These are phyloP conservation scores for Sceloporus undulatus DNA, from an alignment of 2,113 vertebrate genomes.

Conservation along the genomic window DNA sequence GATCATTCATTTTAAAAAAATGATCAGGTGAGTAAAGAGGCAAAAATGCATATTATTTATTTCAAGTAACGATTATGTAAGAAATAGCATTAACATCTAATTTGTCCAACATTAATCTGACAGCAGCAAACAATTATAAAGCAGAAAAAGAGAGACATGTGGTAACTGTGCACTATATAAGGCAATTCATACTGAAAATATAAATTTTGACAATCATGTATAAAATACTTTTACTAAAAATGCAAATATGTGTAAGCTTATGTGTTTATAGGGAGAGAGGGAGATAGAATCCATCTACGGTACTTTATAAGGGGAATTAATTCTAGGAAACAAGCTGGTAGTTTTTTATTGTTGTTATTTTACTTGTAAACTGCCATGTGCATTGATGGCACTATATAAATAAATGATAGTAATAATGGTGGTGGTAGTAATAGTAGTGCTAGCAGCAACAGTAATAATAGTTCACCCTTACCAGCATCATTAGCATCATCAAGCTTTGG, in stretches of 20 bases:
- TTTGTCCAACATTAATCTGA: not conserved
- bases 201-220: not conserved
- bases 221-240: not conserved
- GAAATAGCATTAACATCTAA: not conserved
- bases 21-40: not conserved
- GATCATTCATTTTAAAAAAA: not conserved
- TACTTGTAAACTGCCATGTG: no score
- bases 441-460: not conserved
- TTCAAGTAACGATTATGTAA: not conserved
- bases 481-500: constrained; percentile 98
- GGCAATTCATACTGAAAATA: not conserved
- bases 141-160: not conserved
- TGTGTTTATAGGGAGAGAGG: not conserved
- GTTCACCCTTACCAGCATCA: constrained; percentile 89
- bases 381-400: no score
- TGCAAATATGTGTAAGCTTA: not conserved
- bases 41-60: not conserved
- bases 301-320: constrained; percentile 14
- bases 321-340: constrained; percentile 7
- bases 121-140: not conserved
- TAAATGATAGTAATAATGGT: not conserved
- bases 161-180: not conserved
- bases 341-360: no score
- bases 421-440: not conserved
- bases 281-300: not conserved